phyloP scores from a whole-genome alignment of 1,140 invertebrate species.

The Drosophila bocki region DNA sequence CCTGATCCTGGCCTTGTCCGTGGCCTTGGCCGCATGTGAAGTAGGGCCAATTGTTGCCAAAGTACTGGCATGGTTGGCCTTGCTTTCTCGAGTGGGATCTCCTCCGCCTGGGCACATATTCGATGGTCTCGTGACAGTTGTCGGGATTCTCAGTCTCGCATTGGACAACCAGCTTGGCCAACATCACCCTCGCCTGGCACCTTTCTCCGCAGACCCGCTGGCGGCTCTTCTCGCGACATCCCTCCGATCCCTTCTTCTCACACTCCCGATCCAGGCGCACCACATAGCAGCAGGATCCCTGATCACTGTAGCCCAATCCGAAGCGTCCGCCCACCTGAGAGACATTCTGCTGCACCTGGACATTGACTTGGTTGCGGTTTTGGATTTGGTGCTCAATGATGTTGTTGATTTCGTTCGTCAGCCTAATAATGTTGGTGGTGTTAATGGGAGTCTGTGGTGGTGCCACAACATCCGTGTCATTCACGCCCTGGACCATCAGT shows the following conservation, averaged over 20 bases:
- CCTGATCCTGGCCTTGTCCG: not conserved
- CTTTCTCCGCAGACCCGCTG: slow-evolving; percentile 63
- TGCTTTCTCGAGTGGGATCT: slow-evolving; percentile 16
- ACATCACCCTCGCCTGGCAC: slow-evolving; percentile 69
- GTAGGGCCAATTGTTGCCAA: slow-evolving; percentile 52
- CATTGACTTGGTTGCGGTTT: slow-evolving; percentile 59
- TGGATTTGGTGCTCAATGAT: slow-evolving; percentile 65
- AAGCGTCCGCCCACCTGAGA: slow-evolving; percentile 72
- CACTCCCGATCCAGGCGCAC: slow-evolving; percentile 47
- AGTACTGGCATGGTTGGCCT: slow-evolving; percentile 35
- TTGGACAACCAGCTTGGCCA: slow-evolving; percentile 56
- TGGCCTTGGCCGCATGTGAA: slow-evolving; percentile 23
- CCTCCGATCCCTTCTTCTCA: slow-evolving; percentile 19
- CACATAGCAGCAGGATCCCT: slow-evolving; percentile 71
- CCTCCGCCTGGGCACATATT: slow-evolving; percentile 58
- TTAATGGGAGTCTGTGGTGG: slow-evolving; percentile 43
- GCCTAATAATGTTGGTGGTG: slow-evolving; percentile 72
- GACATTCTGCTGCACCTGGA: slow-evolving; percentile 67
- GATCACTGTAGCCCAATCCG: slow-evolving; percentile 70
- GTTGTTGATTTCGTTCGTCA: slow-evolving; percentile 77
- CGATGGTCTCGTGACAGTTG: slow-evolving; percentile 56
- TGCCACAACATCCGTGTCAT: slow-evolving; percentile 59
- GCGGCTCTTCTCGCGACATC: slow-evolving; percentile 49
- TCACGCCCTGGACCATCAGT: slow-evolving; percentile 72
- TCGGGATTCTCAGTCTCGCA: slow-evolving; percentile 46